Conservation (phyloP, 35 echinoderm and acorn worm genomes). For the Strongylocentrotus purpuratus region DNA sequence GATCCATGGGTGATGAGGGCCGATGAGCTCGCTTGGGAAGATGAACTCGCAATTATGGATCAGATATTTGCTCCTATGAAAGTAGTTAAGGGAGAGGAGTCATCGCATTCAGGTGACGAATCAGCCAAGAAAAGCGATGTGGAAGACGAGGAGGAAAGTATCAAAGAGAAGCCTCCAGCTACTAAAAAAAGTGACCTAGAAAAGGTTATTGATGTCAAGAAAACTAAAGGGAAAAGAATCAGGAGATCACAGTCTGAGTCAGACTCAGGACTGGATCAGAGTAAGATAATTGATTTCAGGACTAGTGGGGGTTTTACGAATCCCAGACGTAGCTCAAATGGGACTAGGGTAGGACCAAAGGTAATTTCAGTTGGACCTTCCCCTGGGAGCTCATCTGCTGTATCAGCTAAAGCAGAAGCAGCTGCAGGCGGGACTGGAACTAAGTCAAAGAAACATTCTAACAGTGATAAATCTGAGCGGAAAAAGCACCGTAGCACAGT, state of each 20-base stretch:
- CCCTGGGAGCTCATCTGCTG: background rate
- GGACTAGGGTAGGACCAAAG: background rate
- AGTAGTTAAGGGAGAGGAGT: background rate
- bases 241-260: slow-evolving; percentile 41
- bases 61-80: slow-evolving; percentile 39
- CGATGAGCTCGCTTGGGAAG: slow-evolving; percentile 37
- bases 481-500: background rate
- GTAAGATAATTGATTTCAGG: slow-evolving; percentile 34
- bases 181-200: slow-evolving; percentile 31
- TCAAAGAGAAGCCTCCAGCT: background rate
- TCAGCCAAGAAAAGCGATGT: background rate
- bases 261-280: slow-evolving; percentile 23
- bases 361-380: slow-evolving; percentile 13
- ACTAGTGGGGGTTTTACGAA: background rate
- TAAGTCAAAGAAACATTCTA: slow-evolving; percentile 13
- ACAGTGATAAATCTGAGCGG: background rate
- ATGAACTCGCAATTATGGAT: slow-evolving; percentile 27
- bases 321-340: background rate
- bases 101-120: background rate
- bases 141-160: background rate
- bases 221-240: background rate
- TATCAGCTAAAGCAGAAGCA: background rate
- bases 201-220: background rate
- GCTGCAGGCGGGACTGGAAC: background rate
- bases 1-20: slow-evolving; percentile 46